These are phyloP conservation scores for Enoplosus armatus DNA, from an alignment of 2,797 vertebrate species.

Conservation along the genomic window DNA sequence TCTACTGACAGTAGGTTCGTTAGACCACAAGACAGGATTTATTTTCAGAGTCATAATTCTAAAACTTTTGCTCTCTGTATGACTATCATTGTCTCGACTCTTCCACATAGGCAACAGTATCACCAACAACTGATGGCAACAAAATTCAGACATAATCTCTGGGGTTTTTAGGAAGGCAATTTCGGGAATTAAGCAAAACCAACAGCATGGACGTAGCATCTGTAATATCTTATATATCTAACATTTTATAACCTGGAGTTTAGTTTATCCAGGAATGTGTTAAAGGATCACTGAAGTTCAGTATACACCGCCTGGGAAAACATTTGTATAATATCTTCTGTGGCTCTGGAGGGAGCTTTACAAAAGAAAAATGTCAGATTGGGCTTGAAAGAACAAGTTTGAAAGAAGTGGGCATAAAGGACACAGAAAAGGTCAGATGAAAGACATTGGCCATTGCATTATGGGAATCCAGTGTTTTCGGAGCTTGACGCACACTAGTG, in stretches of 20 bases:
- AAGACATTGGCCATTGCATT: neutral
- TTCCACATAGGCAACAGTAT: neutral
- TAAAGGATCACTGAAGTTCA: neutral
- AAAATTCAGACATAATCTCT: neutral
- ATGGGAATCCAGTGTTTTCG: neutral
- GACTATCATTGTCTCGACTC: neutral
- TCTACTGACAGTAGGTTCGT: neutral
- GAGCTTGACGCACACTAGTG: neutral
- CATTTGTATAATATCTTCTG: neutral
- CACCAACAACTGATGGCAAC: neutral
- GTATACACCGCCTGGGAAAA: constrained; percentile 2
- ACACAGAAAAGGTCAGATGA: neutral
- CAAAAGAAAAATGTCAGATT: neutral
- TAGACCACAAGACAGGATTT: neutral
- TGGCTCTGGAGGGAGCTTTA: neutral
- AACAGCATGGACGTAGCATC: neutral
- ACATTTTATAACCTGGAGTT: neutral
- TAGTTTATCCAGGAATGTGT: no score
- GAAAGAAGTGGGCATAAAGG: neutral
- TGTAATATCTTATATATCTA: neutral
- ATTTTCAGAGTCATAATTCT: constrained; percentile 7
- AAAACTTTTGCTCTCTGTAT: neutral
- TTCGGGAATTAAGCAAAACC: neutral
- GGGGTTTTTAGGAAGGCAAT: neutral
- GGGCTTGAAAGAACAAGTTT: neutral